phyloP scores from a whole-genome alignment of 2,797 vertebrate species.

The Balearica regulorum region DNA sequence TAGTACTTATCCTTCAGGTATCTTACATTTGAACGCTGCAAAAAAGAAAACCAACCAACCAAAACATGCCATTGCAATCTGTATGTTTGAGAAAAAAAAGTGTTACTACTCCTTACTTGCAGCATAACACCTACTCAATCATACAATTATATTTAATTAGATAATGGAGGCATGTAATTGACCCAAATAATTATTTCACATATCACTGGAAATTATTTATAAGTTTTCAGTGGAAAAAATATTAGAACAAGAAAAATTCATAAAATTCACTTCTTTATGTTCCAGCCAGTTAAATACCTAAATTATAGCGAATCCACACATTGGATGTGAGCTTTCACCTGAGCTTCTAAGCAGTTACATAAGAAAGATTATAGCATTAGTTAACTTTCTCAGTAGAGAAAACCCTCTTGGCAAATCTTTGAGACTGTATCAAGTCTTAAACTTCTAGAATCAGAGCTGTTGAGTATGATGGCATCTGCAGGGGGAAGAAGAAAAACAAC shows the following conservation, averaged over 20 bases:
- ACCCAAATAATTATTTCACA: background rate
- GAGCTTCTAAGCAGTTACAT: background rate
- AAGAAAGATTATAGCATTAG: background rate
- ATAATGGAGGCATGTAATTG: background rate
- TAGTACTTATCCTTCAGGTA: background rate
- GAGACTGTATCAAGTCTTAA: background rate
- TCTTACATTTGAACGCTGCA: background rate
- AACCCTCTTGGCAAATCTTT: background rate
- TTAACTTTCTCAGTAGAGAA: background rate
- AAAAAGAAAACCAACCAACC: background rate
- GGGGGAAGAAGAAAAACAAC: background rate
- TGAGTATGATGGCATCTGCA: background rate
- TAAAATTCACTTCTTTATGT: background rate
- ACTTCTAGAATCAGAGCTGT: background rate
- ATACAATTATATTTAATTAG: background rate
- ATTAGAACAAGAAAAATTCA: background rate
- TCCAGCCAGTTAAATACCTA: background rate
- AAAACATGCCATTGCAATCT: background rate
- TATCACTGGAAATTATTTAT: background rate
- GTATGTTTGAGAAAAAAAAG: accelerated
- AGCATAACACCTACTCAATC: background rate
- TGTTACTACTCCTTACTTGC: background rate
- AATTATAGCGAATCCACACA: background rate
- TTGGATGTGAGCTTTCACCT: background rate
- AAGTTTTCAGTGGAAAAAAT: background rate